Percentiles rank a stretch among this genome's conserved stretches.
Evolutionary conservation across 2,797 vertebrate species (phyloP).

Genomic region (Graptemys geographica): DNA sequence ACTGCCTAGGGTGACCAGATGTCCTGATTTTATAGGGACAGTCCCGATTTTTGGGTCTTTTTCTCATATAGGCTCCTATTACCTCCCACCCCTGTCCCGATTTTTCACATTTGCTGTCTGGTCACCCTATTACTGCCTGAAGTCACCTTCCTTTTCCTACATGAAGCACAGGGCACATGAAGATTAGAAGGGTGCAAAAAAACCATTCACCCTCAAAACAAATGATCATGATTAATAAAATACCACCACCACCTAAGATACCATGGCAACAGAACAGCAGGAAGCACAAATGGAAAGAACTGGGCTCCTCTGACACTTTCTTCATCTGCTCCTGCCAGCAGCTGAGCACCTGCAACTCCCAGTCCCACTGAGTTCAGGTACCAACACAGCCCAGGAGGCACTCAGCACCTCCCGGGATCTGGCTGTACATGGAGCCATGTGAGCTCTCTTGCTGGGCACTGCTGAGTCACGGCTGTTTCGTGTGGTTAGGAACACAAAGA

Average conservation of each 20-base stretch:
- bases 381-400: not conserved
- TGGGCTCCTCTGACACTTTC: not conserved
- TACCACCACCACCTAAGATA: not conserved
- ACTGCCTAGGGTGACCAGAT: not conserved
- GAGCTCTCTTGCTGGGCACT: fast-evolving
- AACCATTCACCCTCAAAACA: not conserved
- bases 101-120: too few relatives aligned
- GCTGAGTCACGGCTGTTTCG: not conserved
- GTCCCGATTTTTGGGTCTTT: too few relatives aligned
- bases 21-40: too few relatives aligned
- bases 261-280: not conserved
- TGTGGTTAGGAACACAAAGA: not conserved
- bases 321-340: not conserved
- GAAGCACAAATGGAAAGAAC: not conserved
- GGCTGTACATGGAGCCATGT: fast-evolving
- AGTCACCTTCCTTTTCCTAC: not conserved
- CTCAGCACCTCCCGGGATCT: not conserved
- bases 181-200: too few relatives aligned
- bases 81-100: too few relatives aligned
- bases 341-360: not conserved
- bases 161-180: not conserved
- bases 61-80: too few relatives aligned
- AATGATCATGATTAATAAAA: not conserved
- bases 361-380: not conserved
- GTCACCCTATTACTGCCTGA: not conserved